Evolutionary conservation across 2,888 invertebrate species (phyloP), one percentile per base, ranked within the genome.

Genomic region (Tenthredo livida): DNA sequence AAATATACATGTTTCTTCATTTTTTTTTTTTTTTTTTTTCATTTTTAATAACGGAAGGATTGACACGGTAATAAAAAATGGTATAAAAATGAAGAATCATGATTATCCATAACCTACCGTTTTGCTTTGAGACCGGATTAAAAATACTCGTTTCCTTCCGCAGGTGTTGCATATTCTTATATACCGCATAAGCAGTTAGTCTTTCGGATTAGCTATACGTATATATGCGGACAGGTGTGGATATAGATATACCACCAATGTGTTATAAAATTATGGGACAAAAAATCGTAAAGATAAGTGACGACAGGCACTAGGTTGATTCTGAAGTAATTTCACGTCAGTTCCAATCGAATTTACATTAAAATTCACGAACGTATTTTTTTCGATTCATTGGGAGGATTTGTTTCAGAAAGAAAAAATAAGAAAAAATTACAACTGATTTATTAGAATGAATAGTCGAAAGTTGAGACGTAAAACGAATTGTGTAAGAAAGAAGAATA

Each of bases 31-130:
- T 15, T 25, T 25, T 65, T 10, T 33, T 33, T 10, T 65, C 21
- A 21, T 29, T 29, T 15, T 65, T 65, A 15, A 17, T 17, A 10
- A 54, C 77, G 77, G 77, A 77, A 77, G 77, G 54, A 77, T 77
- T 54, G 75, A 77, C 75, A 77, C 1, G 75, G 75, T 29, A 33
- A 77, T 77, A 77, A 29, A 15, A 77, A 29, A 15, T 12, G 21
- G 25, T 15, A 21, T 65, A 25, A 25, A 10, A 12, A 58, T 58
- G 58, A 58, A 9, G 58, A 58, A 21, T 65, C 4, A 75, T 50
- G 25, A 47, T 75, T 50, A 75, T 75, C 50, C 50, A 15, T 47
- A 75, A 50, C 10, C 65, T 21, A 75, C 15, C 47, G 25, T 15
- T 25, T 29, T 0, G 50, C 40, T 47, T 50, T 25, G 47, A 75